Evolutionary conservation across 1,140 invertebrate species (phyloP).

Genomic region (Cheumatopsyche charites): DNA sequence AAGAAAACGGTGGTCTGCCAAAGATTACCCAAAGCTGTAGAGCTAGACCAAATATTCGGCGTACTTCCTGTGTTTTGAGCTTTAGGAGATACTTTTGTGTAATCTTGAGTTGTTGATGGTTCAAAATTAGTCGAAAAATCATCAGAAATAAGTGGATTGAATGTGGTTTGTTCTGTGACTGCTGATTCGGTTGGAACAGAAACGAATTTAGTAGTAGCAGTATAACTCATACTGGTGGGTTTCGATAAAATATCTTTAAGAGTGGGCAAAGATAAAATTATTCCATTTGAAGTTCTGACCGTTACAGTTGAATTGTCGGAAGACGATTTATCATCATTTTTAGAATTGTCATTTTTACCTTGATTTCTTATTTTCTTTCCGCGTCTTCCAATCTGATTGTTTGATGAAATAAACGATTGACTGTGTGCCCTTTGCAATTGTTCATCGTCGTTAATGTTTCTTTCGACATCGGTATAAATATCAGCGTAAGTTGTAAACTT

Average conservation of each 20-base stretch:
- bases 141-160: constrained; percentile 25
- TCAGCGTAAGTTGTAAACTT: constrained; percentile 47
- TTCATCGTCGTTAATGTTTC: constrained; percentile 55
- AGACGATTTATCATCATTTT: constrained; percentile 53
- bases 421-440: constrained; percentile 61
- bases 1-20: constrained; percentile 72
- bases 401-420: constrained; percentile 58
- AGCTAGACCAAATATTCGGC: constrained; percentile 46
- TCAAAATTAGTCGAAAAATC: constrained; percentile 34
- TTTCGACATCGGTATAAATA: constrained; percentile 45
- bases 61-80: constrained; percentile 36
- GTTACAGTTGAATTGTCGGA: constrained; percentile 38
- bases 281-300: constrained; percentile 41
- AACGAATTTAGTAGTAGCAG: constrained; percentile 12
- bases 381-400: constrained; percentile 54
- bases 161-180: constrained; percentile 29
- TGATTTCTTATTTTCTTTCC: constrained; percentile 56
- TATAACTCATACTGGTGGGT: constrained; percentile 38
- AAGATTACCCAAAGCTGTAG: constrained; percentile 49
- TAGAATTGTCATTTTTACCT: constrained; percentile 51
- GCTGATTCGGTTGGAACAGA: constrained; percentile 29
- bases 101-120: constrained; percentile 34
- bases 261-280: constrained; percentile 43
- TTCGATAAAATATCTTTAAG: constrained; percentile 47
- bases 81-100: constrained; percentile 30